Conservation (phyloP, 2,797 vertebrate genomes). For the Catostomus latipinnis region DNA sequence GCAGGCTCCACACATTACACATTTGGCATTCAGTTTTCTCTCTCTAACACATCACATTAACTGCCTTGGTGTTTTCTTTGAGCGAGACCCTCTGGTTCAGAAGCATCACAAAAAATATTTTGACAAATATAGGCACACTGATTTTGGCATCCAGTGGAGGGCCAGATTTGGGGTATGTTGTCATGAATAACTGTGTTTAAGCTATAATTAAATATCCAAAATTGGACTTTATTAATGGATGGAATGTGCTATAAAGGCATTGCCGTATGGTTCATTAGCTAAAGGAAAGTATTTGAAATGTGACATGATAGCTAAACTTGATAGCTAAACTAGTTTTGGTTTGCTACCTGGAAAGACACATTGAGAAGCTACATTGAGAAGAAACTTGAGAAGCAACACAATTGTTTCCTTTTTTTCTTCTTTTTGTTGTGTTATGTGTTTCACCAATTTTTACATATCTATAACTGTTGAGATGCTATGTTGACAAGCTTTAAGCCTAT, state of each 20-base stretch:
- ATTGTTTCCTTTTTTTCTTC: neutral
- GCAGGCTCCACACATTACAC: neutral
- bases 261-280: slow-evolving; percentile 1
- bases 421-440: neutral
- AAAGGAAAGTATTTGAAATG: neutral
- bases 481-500: slow-evolving; percentile 28
- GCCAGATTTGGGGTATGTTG: neutral
- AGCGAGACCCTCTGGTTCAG: neutral
- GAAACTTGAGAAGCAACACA: neutral
- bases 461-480: slow-evolving; percentile 11
- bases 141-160: neutral
- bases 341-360: neutral
- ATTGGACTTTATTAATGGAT: neutral
- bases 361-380: neutral
- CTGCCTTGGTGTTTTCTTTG: neutral
- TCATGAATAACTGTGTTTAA: neutral
- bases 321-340: neutral
- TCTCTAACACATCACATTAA: neutral
- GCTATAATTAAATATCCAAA: neutral
- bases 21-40: neutral
- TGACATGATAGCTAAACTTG: neutral
- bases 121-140: neutral
- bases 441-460: neutral
- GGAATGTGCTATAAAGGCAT: neutral
- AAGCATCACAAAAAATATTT: neutral